These are phyloP conservation scores for Rhynchopsitta pachyrhyncha DNA, from an alignment of 2,113 vertebrate species.

Conservation along the genomic window DNA sequence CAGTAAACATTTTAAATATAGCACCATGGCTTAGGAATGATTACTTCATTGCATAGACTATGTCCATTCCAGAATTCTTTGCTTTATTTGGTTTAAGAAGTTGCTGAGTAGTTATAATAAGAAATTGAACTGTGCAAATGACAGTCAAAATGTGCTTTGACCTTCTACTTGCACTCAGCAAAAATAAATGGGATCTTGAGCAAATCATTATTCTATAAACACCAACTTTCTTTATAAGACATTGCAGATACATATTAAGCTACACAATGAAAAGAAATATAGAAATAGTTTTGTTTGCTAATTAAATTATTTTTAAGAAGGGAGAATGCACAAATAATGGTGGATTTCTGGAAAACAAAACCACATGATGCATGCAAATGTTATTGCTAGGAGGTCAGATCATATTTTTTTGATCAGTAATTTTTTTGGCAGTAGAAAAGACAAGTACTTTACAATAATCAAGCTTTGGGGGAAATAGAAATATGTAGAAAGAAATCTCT, in stretches of 20 bases:
- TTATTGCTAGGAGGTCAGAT: neutral
- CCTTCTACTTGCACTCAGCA: neutral
- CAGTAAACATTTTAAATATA: neutral
- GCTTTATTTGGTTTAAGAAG: constrained; percentile 46
- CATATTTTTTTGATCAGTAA: neutral
- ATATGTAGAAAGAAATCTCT: neutral
- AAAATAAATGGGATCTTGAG: neutral
- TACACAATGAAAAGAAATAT: neutral
- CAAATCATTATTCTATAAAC: neutral
- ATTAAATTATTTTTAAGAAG: neutral
- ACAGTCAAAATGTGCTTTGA: neutral
- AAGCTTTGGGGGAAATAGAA: neutral
- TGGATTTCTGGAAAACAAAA: constrained; percentile 14
- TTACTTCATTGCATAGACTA: neutral
- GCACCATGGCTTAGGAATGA: neutral
- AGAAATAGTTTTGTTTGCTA: neutral
- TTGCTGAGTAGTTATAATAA: neutral
- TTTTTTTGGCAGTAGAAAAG: neutral
- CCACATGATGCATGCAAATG: neutral
- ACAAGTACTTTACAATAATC: neutral
- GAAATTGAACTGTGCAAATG: neutral
- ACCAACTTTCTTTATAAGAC: neutral
- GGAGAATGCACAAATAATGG: neutral
- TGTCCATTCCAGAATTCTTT: neutral
- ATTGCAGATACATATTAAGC: neutral